These are phyloP conservation scores for Lophura nycthemera DNA, from an alignment of 2,113 vertebrate species.

Conservation along the genomic window DNA sequence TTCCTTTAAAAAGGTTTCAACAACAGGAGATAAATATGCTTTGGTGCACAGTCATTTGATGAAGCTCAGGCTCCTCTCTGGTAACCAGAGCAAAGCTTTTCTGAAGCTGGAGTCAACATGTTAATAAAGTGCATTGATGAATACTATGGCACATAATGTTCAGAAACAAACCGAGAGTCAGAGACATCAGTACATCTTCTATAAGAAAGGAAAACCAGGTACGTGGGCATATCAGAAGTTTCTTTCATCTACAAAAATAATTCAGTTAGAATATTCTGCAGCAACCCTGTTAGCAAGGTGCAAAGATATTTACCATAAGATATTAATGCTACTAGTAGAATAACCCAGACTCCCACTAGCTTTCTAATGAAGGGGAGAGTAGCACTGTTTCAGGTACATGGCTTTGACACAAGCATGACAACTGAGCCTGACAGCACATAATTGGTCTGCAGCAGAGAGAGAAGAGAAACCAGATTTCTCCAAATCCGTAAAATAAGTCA, in stretches of 20 bases:
- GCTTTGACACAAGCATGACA: background rate
- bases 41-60: background rate
- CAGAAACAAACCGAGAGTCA: background rate
- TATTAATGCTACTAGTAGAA: background rate
- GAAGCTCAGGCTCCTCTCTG: background rate
- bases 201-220: background rate
- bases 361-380: background rate
- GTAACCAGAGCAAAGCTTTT: background rate
- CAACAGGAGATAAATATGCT: background rate
- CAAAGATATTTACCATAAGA: background rate
- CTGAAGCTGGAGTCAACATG: background rate
- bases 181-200: background rate
- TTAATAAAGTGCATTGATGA: background rate
- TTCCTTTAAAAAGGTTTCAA: background rate
- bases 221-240: fast-evolving
- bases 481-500: background rate
- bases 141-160: background rate
- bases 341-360: background rate
- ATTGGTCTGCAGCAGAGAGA: background rate
- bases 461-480: background rate
- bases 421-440: background rate
- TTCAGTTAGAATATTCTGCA: background rate
- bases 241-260: background rate
- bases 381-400: background rate
- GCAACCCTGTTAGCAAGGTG: background rate